These are phyloP conservation scores for Paralichthys olivaceus DNA, from an alignment of 2,113 vertebrate species.

Conservation along the genomic window DNA sequence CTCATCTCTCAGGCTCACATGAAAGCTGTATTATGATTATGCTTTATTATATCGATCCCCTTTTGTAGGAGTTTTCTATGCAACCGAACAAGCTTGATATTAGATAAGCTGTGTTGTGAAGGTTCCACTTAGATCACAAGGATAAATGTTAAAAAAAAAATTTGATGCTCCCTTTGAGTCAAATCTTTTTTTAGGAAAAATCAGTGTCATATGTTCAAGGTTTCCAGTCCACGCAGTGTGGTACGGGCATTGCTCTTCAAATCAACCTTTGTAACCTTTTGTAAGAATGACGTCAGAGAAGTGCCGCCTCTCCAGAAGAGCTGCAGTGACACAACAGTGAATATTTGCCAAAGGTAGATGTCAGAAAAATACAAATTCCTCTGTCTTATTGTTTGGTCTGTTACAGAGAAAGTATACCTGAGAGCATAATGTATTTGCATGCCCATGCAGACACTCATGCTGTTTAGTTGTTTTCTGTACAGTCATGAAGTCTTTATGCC, in stretches of 20 bases:
- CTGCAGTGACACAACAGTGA: conserved; percentile 45
- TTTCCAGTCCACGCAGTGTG: conserved; percentile 14
- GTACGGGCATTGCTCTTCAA: conserved; percentile 38
- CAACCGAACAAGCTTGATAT: conserved; percentile 70
- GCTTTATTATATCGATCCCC: conserved; percentile 69
- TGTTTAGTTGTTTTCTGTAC: conserved; percentile 40
- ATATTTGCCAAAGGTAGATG: conserved; percentile 76
- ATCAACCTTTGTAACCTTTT: conserved; percentile 48
- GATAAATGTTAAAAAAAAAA: conserved; percentile 12
- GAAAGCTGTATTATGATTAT: conserved; percentile 66
- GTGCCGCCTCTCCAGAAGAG: conserved; percentile 48
- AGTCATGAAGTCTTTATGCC: conserved; percentile 24
- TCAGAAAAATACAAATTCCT: conserved; percentile 49
- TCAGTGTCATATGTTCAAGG: conserved; percentile 22
- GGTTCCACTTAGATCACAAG: conserved; percentile 38
- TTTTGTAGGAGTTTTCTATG: conserved; percentile 84
- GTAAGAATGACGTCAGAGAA: conserved; percentile 14
- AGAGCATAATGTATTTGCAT: conserved; percentile 45
- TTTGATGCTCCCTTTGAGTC: conserved; percentile 72
- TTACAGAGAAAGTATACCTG: conserved; percentile 25
- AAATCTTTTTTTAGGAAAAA: conserved; percentile 57
- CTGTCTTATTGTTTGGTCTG: conserved; percentile 25
- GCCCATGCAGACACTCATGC: conserved; percentile 2
- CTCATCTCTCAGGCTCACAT: conserved; percentile 78
- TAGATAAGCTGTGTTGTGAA: conserved; percentile 50